Evolutionary conservation across 2,797 vertebrate genomes (phyloP).

Genomic region (Chiloscyllium punctatum): DNA sequence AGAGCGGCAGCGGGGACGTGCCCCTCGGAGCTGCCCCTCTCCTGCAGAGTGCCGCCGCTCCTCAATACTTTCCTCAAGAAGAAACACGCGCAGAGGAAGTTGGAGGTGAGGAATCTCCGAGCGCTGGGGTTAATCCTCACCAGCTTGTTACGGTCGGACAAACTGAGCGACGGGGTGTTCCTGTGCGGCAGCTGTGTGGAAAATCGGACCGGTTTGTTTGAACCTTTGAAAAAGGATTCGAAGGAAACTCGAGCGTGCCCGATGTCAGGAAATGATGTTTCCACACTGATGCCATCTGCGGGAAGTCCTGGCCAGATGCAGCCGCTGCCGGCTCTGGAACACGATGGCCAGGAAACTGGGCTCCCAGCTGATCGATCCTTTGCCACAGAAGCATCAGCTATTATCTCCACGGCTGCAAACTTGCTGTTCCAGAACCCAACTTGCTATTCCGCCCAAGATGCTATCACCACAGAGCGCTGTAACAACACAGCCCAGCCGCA

Average conservation of each 20-base stretch:
- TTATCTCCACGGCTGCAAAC: constrained; percentile 52
- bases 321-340: constrained; percentile 51
- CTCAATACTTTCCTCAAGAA: constrained; percentile 94
- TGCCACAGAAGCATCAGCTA: constrained; percentile 46
- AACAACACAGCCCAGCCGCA: constrained; percentile 72
- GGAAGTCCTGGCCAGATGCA: constrained; percentile 54
- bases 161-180: constrained; percentile 78
- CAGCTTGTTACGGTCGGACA: constrained; percentile 74
- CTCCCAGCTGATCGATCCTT: constrained; percentile 50
- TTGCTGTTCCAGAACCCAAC: constrained; percentile 63
- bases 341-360: constrained; percentile 44
- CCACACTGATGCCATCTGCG: constrained; percentile 60
- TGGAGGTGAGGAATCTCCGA: constrained; percentile 76
- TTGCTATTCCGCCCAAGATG: constrained; percentile 53
- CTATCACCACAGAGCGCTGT: constrained; percentile 54
- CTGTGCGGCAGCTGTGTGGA: constrained; percentile 67
- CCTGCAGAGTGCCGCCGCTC: constrained; percentile 80
- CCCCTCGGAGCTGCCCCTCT: constrained; percentile 65
- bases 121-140: constrained; percentile 82
- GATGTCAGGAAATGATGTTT: constrained; percentile 59
- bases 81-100: constrained; percentile 76
- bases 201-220: constrained; percentile 65
- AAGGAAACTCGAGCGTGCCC: constrained; percentile 67
- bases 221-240: constrained; percentile 73
- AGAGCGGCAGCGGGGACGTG: constrained; percentile 58